Evolutionary conservation across 2,888 invertebrate species (phyloP).

Genomic region (Cristatella mucedo): DNA sequence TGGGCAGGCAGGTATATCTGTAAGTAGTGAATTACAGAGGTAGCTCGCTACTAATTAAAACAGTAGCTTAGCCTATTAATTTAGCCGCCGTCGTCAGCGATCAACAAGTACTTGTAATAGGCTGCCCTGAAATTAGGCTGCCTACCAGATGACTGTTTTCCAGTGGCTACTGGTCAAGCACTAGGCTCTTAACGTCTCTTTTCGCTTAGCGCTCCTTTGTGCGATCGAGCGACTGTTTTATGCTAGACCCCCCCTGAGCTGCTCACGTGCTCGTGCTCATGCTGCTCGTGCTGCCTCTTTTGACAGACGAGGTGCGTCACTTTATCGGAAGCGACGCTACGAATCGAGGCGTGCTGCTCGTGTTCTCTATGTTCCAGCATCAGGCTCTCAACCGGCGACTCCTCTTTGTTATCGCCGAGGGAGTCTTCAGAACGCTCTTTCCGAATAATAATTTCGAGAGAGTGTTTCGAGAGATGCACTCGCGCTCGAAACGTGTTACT

Average conservation of each 20-base stretch:
- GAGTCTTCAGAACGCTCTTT: conserved; percentile 58
- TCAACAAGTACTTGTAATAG: too few species aligned
- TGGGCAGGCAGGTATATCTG: too few species aligned
- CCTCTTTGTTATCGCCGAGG: conserved; percentile 65
- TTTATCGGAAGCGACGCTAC: conserved; percentile 77
- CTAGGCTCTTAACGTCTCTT: not conserved
- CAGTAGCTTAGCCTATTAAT: too few species aligned
- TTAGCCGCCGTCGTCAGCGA: too few species aligned
- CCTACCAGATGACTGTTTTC: too few species aligned
- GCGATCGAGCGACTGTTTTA: not conserved
- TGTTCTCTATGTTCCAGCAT: conserved; percentile 75
- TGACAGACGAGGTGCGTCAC: conserved; percentile 66
- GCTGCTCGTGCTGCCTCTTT: conserved; percentile 5
- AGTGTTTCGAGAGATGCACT: conserved; percentile 57
- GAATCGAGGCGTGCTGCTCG: conserved; percentile 59
- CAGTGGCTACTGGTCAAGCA: not conserved
- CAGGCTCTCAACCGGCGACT: conserved; percentile 67
- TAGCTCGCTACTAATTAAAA: too few species aligned
- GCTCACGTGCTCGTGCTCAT: not conserved
- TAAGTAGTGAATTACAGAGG: too few species aligned
- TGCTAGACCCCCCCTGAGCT: too few species aligned
- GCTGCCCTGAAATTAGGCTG: too few species aligned
- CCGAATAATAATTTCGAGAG: conserved; percentile 59
- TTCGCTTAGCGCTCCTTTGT: not conserved
- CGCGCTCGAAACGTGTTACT: conserved; percentile 35